A percentile compares a stretch with the other conserved stretches of the same genome.
phyloP scores from a whole-genome alignment of 2,113 vertebrate species.

The Zonotrichia leucophrys region DNA sequence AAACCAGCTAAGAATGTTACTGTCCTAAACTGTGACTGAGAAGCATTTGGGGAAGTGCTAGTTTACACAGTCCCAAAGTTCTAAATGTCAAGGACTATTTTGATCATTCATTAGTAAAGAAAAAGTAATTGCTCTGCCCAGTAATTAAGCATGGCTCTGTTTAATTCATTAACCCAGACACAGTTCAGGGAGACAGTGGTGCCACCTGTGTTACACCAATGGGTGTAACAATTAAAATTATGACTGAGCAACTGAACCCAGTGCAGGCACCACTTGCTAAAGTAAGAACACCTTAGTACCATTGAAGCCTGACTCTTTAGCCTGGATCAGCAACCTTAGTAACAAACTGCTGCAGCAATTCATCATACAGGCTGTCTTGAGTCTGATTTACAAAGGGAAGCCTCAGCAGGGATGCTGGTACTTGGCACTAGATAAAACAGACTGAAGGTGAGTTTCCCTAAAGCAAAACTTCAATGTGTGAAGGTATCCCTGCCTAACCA shows the following conservation, averaged over 20 bases:
- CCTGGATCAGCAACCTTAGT: background rate
- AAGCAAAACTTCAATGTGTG: background rate
- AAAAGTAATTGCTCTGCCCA: background rate
- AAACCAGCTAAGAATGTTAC: background rate
- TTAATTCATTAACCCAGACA: background rate
- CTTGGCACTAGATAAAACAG: background rate
- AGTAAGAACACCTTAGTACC: background rate
- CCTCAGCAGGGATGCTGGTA: background rate
- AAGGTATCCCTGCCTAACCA: background rate
- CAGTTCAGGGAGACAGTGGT: background rate
- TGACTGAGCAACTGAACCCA: background rate
- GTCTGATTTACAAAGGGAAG: background rate
- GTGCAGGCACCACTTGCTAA: no score
- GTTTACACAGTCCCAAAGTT: background rate
- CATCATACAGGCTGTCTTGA: background rate
- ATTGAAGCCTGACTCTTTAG: background rate
- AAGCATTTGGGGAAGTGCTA: background rate
- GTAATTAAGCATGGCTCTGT: background rate
- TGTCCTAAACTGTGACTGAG: background rate
- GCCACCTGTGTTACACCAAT: background rate
- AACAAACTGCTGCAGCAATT: background rate
- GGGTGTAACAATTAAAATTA: background rate
- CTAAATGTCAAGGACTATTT: background rate
- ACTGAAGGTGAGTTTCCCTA: background rate
- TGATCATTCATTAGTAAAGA: background rate